phyloP scores from a whole-genome alignment of 2,113 vertebrate species.

The Maccullochella peelii region DNA sequence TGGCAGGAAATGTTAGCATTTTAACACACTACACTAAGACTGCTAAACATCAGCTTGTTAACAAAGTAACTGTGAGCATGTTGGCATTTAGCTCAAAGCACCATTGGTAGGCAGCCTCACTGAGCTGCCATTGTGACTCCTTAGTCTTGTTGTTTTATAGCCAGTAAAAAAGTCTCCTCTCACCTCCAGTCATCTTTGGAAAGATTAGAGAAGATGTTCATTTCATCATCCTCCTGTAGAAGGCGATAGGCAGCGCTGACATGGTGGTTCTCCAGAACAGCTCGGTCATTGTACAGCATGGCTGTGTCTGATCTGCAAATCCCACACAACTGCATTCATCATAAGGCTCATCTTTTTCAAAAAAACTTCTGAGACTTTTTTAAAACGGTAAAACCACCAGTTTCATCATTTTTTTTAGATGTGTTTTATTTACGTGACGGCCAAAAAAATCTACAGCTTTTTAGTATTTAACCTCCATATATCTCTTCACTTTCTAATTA shows the following conservation, averaged over 20 bases:
- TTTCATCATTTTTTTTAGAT: neutral
- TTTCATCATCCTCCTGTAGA: conserved; percentile 92
- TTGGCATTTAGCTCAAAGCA: neutral
- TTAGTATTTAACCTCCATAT: neutral
- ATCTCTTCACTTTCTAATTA: neutral
- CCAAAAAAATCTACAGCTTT: neutral
- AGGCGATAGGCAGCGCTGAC: conserved; percentile 93
- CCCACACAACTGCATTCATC: neutral
- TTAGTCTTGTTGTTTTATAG: neutral
- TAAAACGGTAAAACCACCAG: neutral
- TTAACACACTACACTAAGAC: neutral
- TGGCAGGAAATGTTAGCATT: no score
- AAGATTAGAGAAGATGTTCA: conserved; percentile 94
- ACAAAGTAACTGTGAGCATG: neutral
- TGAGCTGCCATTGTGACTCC: neutral
- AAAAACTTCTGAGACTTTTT: no score
- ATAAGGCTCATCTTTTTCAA: conserved; percentile 2
- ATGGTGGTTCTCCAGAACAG: conserved; percentile 95
- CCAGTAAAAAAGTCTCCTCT: conserved; percentile 38
- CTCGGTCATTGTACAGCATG: conserved; percentile 95
- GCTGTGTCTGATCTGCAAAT: conserved; percentile 90
- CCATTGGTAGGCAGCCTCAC: neutral
- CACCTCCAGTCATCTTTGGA: conserved; percentile 98
- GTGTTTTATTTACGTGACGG: neutral
- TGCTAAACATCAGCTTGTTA: neutral